Evolutionary conservation across 2,113 vertebrate genomes (phyloP).

Genomic region (Mirounga angustirostris): DNA sequence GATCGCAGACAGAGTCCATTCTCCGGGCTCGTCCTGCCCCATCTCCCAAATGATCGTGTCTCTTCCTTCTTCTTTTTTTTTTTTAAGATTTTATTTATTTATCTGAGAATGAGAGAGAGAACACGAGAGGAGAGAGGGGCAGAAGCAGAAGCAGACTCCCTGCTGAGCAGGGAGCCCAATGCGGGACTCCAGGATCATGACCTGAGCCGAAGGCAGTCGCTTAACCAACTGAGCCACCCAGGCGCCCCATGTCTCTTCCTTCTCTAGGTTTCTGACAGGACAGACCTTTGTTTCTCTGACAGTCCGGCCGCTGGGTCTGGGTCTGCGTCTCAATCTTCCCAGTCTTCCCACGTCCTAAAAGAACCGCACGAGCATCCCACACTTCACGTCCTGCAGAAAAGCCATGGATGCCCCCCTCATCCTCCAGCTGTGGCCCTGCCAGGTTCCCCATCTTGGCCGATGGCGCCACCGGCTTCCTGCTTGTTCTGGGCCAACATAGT

Average conservation of each 20-base stretch:
- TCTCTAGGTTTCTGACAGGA: not conserved
- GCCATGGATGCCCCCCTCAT: rapidly evolving
- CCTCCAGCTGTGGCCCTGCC: rapidly evolving
- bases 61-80: not conserved
- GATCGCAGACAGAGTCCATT: not conserved
- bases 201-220: too few relatives aligned
- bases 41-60: too few relatives aligned
- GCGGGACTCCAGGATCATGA: too few relatives aligned
- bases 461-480: not conserved
- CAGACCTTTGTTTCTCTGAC: not conserved
- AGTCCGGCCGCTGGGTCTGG: too few relatives aligned
- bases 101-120: too few relatives aligned
- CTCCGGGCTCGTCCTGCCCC: not conserved
- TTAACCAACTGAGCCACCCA: too few relatives aligned
- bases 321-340: not conserved
- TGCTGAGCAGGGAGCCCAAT: too few relatives aligned
- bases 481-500: not conserved
- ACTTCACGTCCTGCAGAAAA: rapidly evolving
- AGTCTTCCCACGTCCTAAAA: too few relatives aligned
- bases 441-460: rapidly evolving
- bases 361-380: rapidly evolving
- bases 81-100: too few relatives aligned
- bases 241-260: not conserved
- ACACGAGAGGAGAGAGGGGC: too few relatives aligned
- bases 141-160: too few relatives aligned